These are phyloP conservation scores for Sebastes schlegelii DNA, from an alignment of 2,113 vertebrate species.

Conservation along the genomic window DNA sequence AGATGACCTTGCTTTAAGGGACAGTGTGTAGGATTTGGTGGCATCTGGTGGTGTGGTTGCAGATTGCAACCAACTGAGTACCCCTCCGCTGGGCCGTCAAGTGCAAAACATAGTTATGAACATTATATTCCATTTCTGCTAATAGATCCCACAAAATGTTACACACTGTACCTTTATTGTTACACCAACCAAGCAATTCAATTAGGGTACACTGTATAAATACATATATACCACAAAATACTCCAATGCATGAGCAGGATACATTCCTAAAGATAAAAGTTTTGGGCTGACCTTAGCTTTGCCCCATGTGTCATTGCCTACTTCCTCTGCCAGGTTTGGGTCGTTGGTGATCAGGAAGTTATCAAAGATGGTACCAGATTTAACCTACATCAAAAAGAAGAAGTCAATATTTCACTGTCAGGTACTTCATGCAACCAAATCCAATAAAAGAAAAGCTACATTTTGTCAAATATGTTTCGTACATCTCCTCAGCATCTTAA, in stretches of 20 bases:
- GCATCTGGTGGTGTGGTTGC: too few species aligned
- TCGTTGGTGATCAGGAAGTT: slow-evolving; percentile 89
- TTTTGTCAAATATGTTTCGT: neutral
- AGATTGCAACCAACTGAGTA: too few species aligned
- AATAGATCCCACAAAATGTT: too few species aligned
- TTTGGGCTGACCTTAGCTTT: slow-evolving; percentile 82
- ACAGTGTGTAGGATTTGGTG: too few species aligned
- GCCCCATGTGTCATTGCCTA: slow-evolving; percentile 86
- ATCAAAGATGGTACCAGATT: slow-evolving; percentile 89
- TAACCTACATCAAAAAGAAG: slow-evolving; percentile 79
- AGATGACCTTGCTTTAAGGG: neutral
- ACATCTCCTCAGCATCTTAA: neutral
- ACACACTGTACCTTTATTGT: neutral
- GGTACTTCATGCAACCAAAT: neutral
- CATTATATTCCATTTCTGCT: too few species aligned
- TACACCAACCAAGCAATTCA: neutral
- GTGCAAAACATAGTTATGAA: too few species aligned
- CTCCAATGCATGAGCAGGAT: neutral
- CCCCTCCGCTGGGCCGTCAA: too few species aligned
- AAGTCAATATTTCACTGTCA: neutral
- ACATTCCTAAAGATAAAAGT: neutral
- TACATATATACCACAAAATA: neutral
- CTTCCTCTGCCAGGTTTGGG: slow-evolving; percentile 86
- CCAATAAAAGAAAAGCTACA: neutral
- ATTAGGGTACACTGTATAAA: neutral